Percentiles rank a stretch among this genome's conserved stretches.
phyloP scores from a whole-genome alignment of 1,140 invertebrate species.

The Temnothorax longispinosus region DNA sequence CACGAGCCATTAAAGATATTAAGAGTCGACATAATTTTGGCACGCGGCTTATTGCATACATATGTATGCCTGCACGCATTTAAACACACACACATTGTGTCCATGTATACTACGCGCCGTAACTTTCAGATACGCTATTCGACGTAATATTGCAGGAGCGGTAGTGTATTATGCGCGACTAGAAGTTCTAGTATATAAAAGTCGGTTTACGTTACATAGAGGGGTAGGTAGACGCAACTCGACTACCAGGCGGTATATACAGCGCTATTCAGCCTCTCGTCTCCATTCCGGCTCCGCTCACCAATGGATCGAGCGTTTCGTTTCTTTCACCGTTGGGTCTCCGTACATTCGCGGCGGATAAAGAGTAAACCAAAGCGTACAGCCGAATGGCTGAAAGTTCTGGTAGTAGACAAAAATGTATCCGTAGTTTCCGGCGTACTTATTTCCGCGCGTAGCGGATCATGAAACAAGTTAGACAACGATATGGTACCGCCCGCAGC shows the following conservation, averaged over 20 bases:
- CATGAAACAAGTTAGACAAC: conserved; percentile 2
- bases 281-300: conserved; percentile 18
- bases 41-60: conserved; percentile 60
- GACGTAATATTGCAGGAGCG: conserved; percentile 58
- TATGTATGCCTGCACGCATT: conserved; percentile 2
- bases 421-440: conserved; percentile 34
- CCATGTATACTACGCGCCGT: conserved; percentile 17
- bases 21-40: conserved; percentile 78
- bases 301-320: conserved; percentile 40
- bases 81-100: not conserved
- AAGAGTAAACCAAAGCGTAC: conserved; percentile 32
- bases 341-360: not conserved
- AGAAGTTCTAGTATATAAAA: conserved; percentile 56
- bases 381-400: conserved; percentile 50
- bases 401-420: conserved; percentile 43
- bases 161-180: conserved; percentile 68
- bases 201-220: conserved; percentile 63
- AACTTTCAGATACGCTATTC: conserved; percentile 64
- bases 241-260: not conserved
- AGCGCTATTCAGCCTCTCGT: conserved; percentile 29
- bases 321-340: conserved; percentile 14
- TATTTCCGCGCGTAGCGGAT: conserved; percentile 30
- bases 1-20: conserved; percentile 67
- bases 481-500: not conserved
- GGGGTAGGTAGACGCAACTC: conserved; percentile 40